Base-by-base conservation (phyloP, 2,888 invertebrate genomes). In the Bombylius major region DNA sequence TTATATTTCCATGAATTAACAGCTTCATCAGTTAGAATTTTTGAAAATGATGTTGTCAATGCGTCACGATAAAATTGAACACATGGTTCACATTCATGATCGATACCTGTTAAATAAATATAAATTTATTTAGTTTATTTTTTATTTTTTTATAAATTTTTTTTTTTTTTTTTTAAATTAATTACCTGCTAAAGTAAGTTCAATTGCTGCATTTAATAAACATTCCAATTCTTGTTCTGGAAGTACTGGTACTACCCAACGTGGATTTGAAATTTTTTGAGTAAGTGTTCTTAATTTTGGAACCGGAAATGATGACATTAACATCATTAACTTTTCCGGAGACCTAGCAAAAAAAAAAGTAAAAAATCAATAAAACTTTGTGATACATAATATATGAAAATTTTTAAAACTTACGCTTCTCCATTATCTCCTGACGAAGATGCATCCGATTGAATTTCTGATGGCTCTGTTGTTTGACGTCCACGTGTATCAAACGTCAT, bases 1-100 rank as follows among this genome's bases (percentile, higher is more conserved):
- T 96, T 96, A 68, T 86, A 83, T 76, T 96, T 97, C 97, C 97
- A 97, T 68, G 94, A 94, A 68, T 90, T 90, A 53, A 97, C 96
- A 54, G 97, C 96, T 76, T 97, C 97, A 75, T 97, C 97, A 23
- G 95, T 95, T 68, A 97, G 80, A 70, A 97, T 94, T 78, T 96
- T 96, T 52, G 91, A 91, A 75, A 97, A 97, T 54, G 96, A 96
- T 63, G 89, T 83, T 60, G 93, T 92, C 64, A 97, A 80, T 53
- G 94, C 93, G 72, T 96, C 95, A 66, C 90, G 84, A 78, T 94
- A 95, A 77, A 97, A 97, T 65, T 92, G 82, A 72, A 95, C 93
- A 75, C 96, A 97, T 54, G 87, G 83, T 75, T 89, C 87, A 71
- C 92, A 88, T 69, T 87, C 84, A 60, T 85, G 83, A 77, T 97